Percentiles rank a stretch among this genome's conserved stretches.
phyloP scores from a whole-genome alignment of 2,888 invertebrate genomes.

The Shargacucullia verbasci region DNA sequence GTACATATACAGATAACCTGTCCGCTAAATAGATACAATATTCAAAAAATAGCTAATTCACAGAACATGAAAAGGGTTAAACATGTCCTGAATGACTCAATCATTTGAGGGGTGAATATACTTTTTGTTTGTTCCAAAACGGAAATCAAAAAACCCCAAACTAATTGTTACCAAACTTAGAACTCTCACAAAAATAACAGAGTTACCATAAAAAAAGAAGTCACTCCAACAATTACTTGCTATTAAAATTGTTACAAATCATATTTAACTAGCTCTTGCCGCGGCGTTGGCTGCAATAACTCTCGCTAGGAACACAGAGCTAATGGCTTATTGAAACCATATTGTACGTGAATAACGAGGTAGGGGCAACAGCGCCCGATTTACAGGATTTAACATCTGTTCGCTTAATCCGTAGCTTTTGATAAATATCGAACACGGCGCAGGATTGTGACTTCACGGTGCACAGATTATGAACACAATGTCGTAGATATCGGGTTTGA shows the following conservation, averaged over 20 bases:
- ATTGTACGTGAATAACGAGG: constrained; percentile 59
- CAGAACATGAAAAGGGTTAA: too few relatives aligned
- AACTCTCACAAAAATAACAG: constrained; percentile 40
- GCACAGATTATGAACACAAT: constrained; percentile 38
- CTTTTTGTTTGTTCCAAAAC: not conserved
- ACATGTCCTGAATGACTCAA: too few relatives aligned
- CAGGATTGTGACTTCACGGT: constrained; percentile 38
- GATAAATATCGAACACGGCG: constrained; percentile 51
- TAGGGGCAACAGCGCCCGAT: constrained; percentile 37
- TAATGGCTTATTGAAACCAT: constrained; percentile 69
- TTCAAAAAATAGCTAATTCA: too few relatives aligned
- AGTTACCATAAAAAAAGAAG: constrained; percentile 59
- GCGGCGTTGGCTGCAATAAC: constrained; percentile 55
- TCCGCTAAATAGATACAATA: too few relatives aligned
- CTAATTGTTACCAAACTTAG: constrained; percentile 38
- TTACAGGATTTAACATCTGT: constrained; percentile 60
- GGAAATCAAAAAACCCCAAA: constrained; percentile 19
- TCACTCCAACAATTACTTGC: constrained; percentile 59
- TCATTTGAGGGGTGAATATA: too few relatives aligned
- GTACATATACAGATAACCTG: too few relatives aligned
- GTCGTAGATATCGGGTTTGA: constrained; percentile 3
- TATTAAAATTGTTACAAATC: constrained; percentile 66
- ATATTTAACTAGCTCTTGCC: constrained; percentile 57
- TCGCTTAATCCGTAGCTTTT: constrained; percentile 51
- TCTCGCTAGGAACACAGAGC: constrained; percentile 58